phyloP scores from a whole-genome alignment of 92 coral and sea anemone genomes.

The Pocillopora grandis region DNA sequence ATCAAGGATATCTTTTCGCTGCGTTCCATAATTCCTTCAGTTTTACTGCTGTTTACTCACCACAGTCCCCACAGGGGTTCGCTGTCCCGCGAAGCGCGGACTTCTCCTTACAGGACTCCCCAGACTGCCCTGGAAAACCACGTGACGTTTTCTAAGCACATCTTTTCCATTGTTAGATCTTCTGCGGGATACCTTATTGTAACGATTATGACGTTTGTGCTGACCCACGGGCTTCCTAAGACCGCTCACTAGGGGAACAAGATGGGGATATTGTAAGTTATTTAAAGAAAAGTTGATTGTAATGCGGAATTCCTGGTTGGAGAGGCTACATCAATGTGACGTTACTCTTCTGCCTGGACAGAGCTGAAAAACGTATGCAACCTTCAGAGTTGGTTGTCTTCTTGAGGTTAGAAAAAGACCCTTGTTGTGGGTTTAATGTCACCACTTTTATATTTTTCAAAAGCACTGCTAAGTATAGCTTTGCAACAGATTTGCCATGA shows the following conservation, averaged over 20 bases:
- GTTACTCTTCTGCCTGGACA: too few relatives aligned
- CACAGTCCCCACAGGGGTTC: constrained; percentile 42
- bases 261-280: neutral
- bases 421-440: too few relatives aligned
- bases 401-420: too few relatives aligned
- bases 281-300: too few relatives aligned
- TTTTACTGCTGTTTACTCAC: neutral
- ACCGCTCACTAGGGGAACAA: constrained; percentile 1
- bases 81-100: constrained; percentile 58
- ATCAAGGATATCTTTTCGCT: neutral
- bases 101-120: constrained; percentile 69
- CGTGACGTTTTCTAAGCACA: constrained; percentile 25
- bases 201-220: neutral
- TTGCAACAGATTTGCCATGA: too few relatives aligned
- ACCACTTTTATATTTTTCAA: too few relatives aligned
- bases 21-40: neutral
- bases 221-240: constrained; percentile 13
- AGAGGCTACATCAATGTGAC: too few relatives aligned
- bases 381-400: too few relatives aligned
- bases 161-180: constrained; percentile 15
- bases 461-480: too few relatives aligned
- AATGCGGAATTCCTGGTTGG: too few relatives aligned
- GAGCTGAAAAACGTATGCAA: too few relatives aligned
- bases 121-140: neutral
- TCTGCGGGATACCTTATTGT: constrained; percentile 4